Percentiles rank a stretch among this genome's conserved stretches.
These are phyloP conservation scores for Sycophila sp. DNA, from an alignment of 1,140 invertebrate species.

Conservation along the genomic window DNA sequence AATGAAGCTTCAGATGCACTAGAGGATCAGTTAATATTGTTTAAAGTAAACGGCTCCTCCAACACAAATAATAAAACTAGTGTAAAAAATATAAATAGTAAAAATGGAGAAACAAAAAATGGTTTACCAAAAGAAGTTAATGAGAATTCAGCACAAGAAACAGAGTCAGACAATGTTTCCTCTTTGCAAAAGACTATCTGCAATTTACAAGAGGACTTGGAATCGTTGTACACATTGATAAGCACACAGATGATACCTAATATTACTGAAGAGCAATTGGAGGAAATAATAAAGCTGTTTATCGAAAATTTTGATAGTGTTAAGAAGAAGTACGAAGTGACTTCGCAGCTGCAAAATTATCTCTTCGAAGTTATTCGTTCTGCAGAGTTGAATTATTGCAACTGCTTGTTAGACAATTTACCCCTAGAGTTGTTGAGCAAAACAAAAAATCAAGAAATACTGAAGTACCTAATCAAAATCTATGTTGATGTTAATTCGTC, in stretches of 20 bases:
- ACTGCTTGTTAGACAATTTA: constrained; percentile 52
- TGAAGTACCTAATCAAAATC: constrained; percentile 48
- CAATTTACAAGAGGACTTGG: constrained; percentile 49
- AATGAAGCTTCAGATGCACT: constrained; percentile 2
- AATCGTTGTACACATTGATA: constrained; percentile 48
- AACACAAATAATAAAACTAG: neutral
- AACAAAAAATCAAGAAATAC: constrained; percentile 41
- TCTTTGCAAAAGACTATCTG: constrained; percentile 41
- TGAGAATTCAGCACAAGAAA: neutral
- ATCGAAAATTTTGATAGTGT: constrained; percentile 46
- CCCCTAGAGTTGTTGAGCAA: constrained; percentile 43
- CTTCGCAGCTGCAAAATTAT: constrained; percentile 48
- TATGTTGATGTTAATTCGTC: constrained; percentile 54
- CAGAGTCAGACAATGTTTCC: neutral
- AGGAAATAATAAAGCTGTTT: constrained; percentile 47
- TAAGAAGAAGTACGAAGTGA: constrained; percentile 49
- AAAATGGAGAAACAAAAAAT: neutral
- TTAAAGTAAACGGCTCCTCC: neutral
- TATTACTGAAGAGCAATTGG: constrained; percentile 44
- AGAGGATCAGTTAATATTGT: constrained; percentile 9
- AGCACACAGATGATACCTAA: constrained; percentile 45
- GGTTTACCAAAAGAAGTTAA: neutral
- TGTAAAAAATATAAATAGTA: neutral
- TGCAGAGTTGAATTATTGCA: constrained; percentile 54
- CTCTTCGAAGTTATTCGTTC: constrained; percentile 53